phyloP scores from a whole-genome alignment of 2,113 vertebrate genomes.

The Alces alces region DNA sequence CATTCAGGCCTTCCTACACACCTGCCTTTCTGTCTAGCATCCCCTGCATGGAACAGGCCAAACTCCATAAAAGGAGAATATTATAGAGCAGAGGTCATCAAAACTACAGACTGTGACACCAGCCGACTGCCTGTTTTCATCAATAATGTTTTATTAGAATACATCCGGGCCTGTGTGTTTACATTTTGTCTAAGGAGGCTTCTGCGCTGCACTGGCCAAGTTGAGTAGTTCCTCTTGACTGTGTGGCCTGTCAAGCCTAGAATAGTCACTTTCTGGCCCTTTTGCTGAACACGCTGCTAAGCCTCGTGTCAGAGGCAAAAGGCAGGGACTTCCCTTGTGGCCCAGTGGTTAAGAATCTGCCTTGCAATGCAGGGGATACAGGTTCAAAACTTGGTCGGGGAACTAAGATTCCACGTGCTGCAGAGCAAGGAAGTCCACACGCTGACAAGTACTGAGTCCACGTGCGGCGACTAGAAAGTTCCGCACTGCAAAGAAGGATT shows the following conservation, averaged over 20 bases:
- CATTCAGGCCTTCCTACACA: background rate
- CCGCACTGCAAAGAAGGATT: background rate
- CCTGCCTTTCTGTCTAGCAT: background rate
- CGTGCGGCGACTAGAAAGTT: rapidly evolving
- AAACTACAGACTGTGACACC: background rate
- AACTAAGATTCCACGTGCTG: background rate
- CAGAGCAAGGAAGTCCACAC: background rate
- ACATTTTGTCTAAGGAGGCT: background rate
- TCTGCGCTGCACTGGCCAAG: rapidly evolving
- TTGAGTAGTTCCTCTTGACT: background rate
- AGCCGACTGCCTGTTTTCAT: background rate
- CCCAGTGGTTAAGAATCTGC: background rate
- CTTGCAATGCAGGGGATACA: background rate
- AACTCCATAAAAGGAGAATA: background rate
- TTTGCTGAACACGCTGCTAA: background rate
- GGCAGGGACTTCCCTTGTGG: background rate
- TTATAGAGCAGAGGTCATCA: background rate
- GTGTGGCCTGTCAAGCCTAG: background rate
- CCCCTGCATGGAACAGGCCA: background rate
- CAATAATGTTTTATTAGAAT: background rate
- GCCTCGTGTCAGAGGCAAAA: background rate
- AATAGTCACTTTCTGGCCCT: background rate
- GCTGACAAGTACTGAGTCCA: background rate
- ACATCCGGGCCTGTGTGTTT: background rate
- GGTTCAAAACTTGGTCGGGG: background rate